Percentiles rank a stretch among this genome's conserved stretches.
Conservation (phyloP, 2,888 invertebrate genomes). For the Mimumesa dahlbomi region DNA sequence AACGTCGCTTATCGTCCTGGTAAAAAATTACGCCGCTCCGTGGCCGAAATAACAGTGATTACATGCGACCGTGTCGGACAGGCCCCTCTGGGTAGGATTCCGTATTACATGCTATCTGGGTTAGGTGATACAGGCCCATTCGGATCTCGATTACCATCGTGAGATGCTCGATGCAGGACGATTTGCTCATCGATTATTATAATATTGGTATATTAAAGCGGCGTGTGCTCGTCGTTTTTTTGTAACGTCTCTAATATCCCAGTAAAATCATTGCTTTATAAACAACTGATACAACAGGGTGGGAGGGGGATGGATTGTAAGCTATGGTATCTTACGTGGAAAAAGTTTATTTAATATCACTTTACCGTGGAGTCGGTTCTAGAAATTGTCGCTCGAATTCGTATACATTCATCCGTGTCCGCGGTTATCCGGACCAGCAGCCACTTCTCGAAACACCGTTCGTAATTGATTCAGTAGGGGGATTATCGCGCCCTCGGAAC, state of each 20-base stretch:
- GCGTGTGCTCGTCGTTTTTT: slow-evolving; percentile 48
- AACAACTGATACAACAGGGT: too few relatives aligned
- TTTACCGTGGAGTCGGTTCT: too few relatives aligned
- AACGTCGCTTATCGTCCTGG: slow-evolving; percentile 62
- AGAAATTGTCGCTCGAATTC: too few relatives aligned
- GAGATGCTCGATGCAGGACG: slow-evolving; percentile 59
- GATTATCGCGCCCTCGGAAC: too few relatives aligned
- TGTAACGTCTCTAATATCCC: not conserved
- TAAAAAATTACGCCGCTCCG: slow-evolving; percentile 69
- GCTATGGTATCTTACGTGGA: too few relatives aligned
- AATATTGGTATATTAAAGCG: slow-evolving; percentile 68
- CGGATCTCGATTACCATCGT: slow-evolving; percentile 64
- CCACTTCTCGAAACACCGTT: too few relatives aligned
- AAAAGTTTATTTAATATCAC: too few relatives aligned
- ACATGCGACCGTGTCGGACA: slow-evolving; percentile 65
- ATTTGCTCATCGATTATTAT: slow-evolving; percentile 71
- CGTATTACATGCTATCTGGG: slow-evolving; percentile 7
- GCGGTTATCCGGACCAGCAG: too few relatives aligned
- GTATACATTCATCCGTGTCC: too few relatives aligned
- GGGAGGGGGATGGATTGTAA: too few relatives aligned
- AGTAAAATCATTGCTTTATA: not conserved
- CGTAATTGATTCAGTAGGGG: too few relatives aligned
- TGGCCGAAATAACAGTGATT: slow-evolving; percentile 77
- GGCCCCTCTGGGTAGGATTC: slow-evolving; percentile 62
- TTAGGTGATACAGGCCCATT: slow-evolving; percentile 57